phyloP scores from a whole-genome alignment of 2,113 vertebrate species.

The Mesocricetus auratus region DNA sequence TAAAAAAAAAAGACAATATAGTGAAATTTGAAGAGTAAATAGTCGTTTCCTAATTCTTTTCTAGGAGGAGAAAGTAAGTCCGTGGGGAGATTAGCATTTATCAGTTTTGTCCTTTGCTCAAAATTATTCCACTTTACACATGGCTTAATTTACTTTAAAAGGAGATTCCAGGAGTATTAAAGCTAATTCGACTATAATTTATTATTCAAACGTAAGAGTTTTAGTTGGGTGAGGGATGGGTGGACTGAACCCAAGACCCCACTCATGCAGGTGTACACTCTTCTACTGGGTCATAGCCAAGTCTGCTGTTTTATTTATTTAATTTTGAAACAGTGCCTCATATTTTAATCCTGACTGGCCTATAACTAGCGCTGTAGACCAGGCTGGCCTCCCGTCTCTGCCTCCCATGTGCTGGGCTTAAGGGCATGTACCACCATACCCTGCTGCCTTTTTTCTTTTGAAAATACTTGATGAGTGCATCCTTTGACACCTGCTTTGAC shows the following conservation, averaged over 20 bases:
- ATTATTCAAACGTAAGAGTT: not conserved
- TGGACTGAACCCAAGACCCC: not conserved
- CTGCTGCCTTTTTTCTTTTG: not conserved
- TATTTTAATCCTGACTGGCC: not conserved
- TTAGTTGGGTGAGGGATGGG: not conserved
- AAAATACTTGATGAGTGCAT: not conserved
- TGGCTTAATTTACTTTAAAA: slow-evolving; percentile 25
- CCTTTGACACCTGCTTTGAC: not conserved
- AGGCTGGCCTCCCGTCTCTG: not conserved
- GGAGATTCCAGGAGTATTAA: not conserved
- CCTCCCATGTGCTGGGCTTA: not conserved
- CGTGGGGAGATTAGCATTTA: not conserved
- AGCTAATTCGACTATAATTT: not conserved
- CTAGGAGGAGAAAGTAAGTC: not conserved
- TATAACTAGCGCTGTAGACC: not conserved
- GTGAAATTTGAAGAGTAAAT: not conserved
- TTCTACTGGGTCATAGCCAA: no score
- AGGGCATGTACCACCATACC: not conserved
- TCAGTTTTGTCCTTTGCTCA: not conserved
- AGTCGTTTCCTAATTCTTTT: not conserved
- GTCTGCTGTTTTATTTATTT: not conserved
- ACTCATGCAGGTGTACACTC: rapidly evolving
- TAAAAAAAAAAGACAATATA: not conserved
- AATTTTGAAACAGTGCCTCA: not conserved
- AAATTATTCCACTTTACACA: not conserved